Conservation (phyloP, 2,113 vertebrate genomes). For the Cephalophus harveyi region DNA sequence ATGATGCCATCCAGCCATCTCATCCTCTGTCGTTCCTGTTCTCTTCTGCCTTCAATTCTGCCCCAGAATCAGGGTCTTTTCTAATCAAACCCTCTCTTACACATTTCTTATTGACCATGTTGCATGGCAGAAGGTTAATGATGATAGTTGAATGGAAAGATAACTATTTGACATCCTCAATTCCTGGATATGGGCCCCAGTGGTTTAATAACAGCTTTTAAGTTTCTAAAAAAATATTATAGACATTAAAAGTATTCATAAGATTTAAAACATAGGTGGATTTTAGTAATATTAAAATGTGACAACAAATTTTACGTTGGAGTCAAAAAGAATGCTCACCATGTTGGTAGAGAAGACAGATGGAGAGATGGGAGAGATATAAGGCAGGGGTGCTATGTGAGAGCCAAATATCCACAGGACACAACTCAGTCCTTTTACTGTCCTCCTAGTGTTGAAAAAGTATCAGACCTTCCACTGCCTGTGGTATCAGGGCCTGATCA, state of each 20-base stretch:
- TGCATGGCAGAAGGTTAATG: neutral
- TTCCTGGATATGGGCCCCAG: neutral
- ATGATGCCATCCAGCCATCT: neutral
- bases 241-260: neutral
- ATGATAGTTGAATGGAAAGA: neutral
- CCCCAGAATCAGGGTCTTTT: neutral
- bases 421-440: neutral
- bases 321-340: neutral
- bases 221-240: neutral
- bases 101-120: neutral
- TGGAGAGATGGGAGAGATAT: neutral
- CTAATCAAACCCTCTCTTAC: neutral
- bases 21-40: neutral
- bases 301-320: neutral
- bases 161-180: neutral
- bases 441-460: neutral
- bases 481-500: too few species aligned
- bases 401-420: neutral
- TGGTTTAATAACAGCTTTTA: neutral
- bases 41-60: neutral
- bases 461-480: neutral
- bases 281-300: slow-evolving; percentile 13
- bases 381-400: neutral
- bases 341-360: neutral
- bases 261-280: neutral